These are phyloP conservation scores for Metopia argyrocephala DNA, from an alignment of 2,888 invertebrate species.

Conservation along the genomic window DNA sequence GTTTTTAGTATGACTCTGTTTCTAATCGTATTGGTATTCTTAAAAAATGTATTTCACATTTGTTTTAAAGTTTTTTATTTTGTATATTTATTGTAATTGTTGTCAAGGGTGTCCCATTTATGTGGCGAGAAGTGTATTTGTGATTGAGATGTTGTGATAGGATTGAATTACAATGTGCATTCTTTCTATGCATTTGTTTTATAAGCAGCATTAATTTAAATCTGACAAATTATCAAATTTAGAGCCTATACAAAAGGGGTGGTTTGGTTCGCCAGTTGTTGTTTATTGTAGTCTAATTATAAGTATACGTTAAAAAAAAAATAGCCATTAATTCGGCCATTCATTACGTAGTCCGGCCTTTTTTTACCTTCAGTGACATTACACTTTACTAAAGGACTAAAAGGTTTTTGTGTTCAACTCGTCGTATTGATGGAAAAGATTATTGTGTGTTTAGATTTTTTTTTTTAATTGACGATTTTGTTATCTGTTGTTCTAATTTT, in stretches of 20 bases:
- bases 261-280: background rate
- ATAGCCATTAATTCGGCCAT: background rate
- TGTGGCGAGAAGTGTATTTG: no score
- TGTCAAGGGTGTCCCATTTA: background rate
- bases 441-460: conserved; percentile 22
- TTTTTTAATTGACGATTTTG: background rate
- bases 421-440: conserved; percentile 11
- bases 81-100: conserved; percentile 13
- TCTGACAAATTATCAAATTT: conserved; percentile 63
- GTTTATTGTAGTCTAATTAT: conserved; percentile 34
- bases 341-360: background rate
- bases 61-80: no score
- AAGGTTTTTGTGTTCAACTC: conserved; percentile 23
- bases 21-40: no score
- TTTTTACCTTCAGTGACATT: background rate
- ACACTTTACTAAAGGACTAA: background rate
- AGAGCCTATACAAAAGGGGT: conserved; percentile 18
- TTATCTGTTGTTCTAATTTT: background rate
- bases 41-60: no score
- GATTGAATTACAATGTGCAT: background rate
- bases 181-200: background rate
- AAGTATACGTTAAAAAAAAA: background rate
- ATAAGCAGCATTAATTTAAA: conserved; percentile 54
- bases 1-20: no score
- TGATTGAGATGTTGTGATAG: background rate